These are phyloP conservation scores for Temnothorax rugatulus DNA, from an alignment of 2,888 invertebrate species.

Conservation along the genomic window DNA sequence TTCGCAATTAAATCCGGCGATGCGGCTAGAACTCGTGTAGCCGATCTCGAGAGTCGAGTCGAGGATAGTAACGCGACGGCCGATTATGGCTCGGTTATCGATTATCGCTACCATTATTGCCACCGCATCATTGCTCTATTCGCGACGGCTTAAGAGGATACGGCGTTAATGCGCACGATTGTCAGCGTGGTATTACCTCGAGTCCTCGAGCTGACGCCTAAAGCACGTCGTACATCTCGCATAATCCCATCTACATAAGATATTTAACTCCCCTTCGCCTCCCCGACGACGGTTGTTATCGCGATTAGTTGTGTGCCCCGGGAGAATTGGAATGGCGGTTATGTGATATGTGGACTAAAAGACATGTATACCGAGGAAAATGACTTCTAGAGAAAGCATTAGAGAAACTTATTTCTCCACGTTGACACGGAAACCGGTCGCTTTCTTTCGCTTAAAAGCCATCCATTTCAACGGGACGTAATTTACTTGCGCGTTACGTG, in stretches of 20 bases:
- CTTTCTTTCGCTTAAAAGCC: constrained; percentile 10
- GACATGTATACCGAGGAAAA: background rate
- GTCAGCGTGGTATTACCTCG: constrained; percentile 68
- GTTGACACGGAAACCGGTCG: constrained; percentile 3
- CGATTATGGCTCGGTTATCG: constrained; percentile 55
- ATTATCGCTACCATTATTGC: constrained; percentile 45
- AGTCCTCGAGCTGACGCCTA: constrained; percentile 52
- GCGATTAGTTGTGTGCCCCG: constrained; percentile 6
- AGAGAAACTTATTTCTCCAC: background rate
- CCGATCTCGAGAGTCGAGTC: constrained; percentile 21
- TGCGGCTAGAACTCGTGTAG: constrained; percentile 16
- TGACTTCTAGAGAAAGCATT: constrained; percentile 7
- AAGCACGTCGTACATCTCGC: constrained; percentile 42
- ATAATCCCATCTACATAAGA: constrained; percentile 73
- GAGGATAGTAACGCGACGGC: constrained; percentile 9
- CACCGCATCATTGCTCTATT: constrained; percentile 66
- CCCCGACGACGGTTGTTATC: constrained; percentile 41
- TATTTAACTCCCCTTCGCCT: constrained; percentile 47
- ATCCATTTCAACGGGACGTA: constrained; percentile 10
- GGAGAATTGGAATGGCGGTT: constrained; percentile 24
- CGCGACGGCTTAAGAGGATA: constrained; percentile 64
- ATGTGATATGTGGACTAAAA: background rate
- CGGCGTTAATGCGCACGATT: constrained; percentile 72
- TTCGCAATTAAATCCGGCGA: constrained; percentile 28
- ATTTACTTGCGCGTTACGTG: constrained; percentile 21